Evolutionary conservation across 2,797 vertebrate species (phyloP), one percentile per base, ranked within the genome.

Genomic region (Caiman crocodilus): DNA sequence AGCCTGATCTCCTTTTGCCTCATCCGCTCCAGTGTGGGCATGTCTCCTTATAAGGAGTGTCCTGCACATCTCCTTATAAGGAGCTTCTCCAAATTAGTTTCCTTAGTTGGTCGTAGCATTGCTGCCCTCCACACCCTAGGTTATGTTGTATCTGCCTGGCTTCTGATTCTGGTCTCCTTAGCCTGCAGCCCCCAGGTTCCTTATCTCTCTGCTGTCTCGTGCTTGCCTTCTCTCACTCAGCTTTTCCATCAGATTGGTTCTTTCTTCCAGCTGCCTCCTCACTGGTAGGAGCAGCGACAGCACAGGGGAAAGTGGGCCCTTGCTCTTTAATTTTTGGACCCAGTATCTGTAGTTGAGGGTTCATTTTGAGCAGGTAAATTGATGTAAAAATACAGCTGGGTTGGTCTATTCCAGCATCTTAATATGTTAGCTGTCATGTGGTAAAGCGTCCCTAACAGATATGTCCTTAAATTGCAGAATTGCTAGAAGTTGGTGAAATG

Each of bases 391-490:
- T 8, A 28, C 0, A 14, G 8, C 21, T 16, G 58, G 50, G 7
- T 16, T 79, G 5, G n/a, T 88, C 21, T 87, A 35, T 84, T 50
- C 67, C 16, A 14, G 28, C 28, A 4, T 76, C 17, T 56, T 82
- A 7, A 7, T 82, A 9, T 73, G 10, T 28, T 65, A 18, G 56
- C 28, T 35, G 16, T 25, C 17, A 50, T 85, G 12, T 56, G 93
- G 71, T 67, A 60, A 78, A 32, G 32, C 14, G 5, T 4, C 2
- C 35, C 3, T 0, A 0, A 12, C 25, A 60, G 42, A 14, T 58
- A 42, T 76, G 21, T 61, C n/a, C 17, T 79, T 87, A 35, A 65
- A 78, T 15, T 71, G 77, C 35, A 1, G 78, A 65, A 69, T 32
- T 89, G 79, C 14, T 0, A 1, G 42, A 67, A 17, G n/a, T 55